Base-by-base conservation (phyloP, 92 coral and sea anemone species). In the Ricordea florida region DNA sequence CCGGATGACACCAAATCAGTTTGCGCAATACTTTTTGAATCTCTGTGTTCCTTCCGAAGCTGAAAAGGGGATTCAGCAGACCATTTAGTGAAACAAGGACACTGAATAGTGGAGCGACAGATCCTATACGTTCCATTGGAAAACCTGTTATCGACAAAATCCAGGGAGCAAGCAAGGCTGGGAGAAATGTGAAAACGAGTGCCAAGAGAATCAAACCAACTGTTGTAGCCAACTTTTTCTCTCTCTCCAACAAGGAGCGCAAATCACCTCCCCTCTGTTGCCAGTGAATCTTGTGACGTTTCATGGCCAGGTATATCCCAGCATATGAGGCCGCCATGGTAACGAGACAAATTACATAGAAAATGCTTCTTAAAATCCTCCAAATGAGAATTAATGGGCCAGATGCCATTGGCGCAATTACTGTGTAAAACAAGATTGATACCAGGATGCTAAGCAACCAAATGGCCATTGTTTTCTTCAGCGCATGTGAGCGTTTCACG, bases 41-140 rank as follows among this genome's bases (percentile, higher is more conserved):
- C 25, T 30, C 2, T 29, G 48, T 5, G 59, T 49, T 49, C 25
- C 74, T 49, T 33, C 44, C 31, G 16, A 28, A 67, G 25, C 24
- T 32, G 11, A 67, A 34, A 14, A 49, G 9, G 9, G 49, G 74
- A 38, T 34, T 67, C 15, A 67, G 24, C 5, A 67, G 13, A 13
- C 74, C 74, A 8, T 67, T 67, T 14, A 67, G 51, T 3, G 47
- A 22, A 13, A 67, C 25, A 33, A 67, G 16, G 22, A 49, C 4
- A 5, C 14, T 34, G 16, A 49, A 32, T 33, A 34, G 36, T 13
- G 35, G 34, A 8, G 35, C 3, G 17, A 49, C 33, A 8, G 61
- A 48, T 1, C n/a, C 31, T 24, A 3, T 14, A 3, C 43, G 14
- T 21, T 11, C 16, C n/a, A n/a, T n/a, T n/a, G n/a, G n/a, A 13